Conservation (phyloP, 2,113 vertebrate genomes). For the Osmerus eperlanus region DNA sequence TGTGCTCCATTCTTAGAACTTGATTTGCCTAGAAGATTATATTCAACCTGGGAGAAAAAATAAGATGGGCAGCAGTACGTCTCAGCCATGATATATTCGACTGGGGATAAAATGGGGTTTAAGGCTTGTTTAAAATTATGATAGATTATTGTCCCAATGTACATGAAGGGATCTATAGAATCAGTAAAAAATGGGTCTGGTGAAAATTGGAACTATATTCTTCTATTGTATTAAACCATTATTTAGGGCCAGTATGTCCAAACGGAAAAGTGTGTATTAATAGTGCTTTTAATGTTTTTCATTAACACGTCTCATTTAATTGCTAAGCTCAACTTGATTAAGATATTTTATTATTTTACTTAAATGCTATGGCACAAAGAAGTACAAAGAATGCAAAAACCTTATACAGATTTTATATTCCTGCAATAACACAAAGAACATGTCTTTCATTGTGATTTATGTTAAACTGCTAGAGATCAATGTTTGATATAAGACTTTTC, state of each 20-base stretch:
- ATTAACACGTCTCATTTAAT: too few species aligned
- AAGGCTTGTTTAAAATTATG: conserved; percentile 44
- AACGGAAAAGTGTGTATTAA: not conserved
- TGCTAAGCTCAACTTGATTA: not conserved
- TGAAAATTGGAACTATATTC: conserved; percentile 34
- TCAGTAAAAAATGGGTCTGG: conserved; percentile 28
- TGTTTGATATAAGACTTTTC: not conserved
- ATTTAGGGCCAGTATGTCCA: conserved; percentile 32
- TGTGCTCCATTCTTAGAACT: not conserved
- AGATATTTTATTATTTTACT: conserved; percentile 7
- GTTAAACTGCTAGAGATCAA: not conserved
- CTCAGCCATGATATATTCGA: conserved; percentile 27
- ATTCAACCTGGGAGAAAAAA: conserved; percentile 28
- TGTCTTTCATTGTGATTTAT: too few species aligned
- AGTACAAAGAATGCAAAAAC: conserved; percentile 14
- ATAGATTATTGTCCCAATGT: conserved; percentile 38
- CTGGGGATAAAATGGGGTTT: conserved; percentile 46
- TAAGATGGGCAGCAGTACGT: conserved; percentile 19
- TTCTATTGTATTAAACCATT: conserved; percentile 23
- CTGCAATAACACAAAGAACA: too few species aligned
- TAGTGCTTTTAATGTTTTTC: not conserved
- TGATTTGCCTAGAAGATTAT: not conserved
- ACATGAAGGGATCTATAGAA: conserved; percentile 50
- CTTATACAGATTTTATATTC: not conserved
- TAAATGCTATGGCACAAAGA: conserved; percentile 5